Percentiles rank a stretch among this genome's conserved stretches.
These are phyloP conservation scores for Salarias fasciatus DNA, from an alignment of 2,797 vertebrate species.

Conservation along the genomic window DNA sequence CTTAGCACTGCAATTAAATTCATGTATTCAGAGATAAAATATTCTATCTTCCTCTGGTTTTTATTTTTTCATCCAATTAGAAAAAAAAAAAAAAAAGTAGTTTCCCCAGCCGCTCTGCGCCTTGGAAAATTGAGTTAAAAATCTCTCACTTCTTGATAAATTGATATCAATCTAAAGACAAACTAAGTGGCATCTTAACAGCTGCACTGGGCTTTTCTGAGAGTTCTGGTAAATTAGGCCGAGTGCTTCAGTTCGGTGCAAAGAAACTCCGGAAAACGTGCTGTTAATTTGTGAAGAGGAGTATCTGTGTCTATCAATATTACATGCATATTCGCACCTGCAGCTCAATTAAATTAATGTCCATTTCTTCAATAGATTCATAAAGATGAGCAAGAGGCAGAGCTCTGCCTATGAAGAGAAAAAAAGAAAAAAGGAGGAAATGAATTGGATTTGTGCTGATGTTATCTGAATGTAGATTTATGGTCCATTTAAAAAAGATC, in stretches of 20 bases:
- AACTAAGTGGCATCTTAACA: constrained; percentile 2
- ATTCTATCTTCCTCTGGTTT: not conserved
- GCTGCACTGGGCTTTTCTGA: not conserved
- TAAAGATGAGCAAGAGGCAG: not conserved
- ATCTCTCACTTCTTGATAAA: not conserved
- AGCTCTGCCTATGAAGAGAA: not conserved
- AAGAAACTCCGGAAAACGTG: not conserved
- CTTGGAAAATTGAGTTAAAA: not conserved
- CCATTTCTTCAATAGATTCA: not conserved
- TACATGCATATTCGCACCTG: not conserved
- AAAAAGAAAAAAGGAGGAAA: not conserved
- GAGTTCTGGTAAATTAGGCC: not conserved
- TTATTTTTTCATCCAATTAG: not conserved
- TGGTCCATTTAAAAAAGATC: constrained; percentile 3
- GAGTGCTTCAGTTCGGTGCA: not conserved
- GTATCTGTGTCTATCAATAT: not conserved
- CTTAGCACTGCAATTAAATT: not conserved
- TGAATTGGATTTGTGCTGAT: not conserved
- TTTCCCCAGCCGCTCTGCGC: not conserved
- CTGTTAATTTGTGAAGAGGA: not conserved
- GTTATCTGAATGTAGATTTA: constrained; percentile 7
- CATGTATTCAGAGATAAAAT: not conserved
- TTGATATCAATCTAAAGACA: not conserved
- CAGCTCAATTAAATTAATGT: not conserved
- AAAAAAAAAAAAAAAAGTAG: not conserved